These are phyloP conservation scores for Ameiurus melas DNA, from an alignment of 2,113 vertebrate species.

Conservation along the genomic window DNA sequence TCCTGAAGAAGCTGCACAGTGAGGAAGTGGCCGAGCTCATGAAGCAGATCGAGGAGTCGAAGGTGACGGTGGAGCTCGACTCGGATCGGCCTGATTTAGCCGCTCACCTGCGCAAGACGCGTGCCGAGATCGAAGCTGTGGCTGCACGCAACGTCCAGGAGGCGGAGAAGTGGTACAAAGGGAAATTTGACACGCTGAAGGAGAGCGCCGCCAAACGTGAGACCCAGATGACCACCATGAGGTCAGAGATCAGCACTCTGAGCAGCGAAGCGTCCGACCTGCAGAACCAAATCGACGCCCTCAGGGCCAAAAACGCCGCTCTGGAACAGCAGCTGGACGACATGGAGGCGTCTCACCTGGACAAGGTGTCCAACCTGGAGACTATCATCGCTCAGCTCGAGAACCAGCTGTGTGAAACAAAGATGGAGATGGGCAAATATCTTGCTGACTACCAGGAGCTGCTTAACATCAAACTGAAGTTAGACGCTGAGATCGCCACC, in stretches of 20 bases:
- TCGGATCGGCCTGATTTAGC: slow-evolving; percentile 67
- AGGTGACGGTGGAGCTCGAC: slow-evolving; percentile 67
- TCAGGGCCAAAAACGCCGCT: slow-evolving; percentile 67
- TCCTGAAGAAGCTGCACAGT: slow-evolving; percentile 73
- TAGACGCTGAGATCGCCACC: slow-evolving; percentile 78
- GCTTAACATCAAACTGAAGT: slow-evolving; percentile 78
- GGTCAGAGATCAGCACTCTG: slow-evolving; percentile 73
- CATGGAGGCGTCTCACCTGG: slow-evolving; percentile 73
- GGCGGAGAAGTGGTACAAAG: slow-evolving; percentile 80
- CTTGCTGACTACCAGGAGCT: slow-evolving; percentile 69
- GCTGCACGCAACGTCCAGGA: slow-evolving; percentile 76
- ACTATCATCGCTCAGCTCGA: slow-evolving; percentile 72
- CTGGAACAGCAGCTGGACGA: slow-evolving; percentile 77
- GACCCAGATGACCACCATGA: slow-evolving; percentile 72
- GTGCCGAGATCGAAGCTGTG: slow-evolving; percentile 71
- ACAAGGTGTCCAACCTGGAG: slow-evolving; percentile 65
- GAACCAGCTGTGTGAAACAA: slow-evolving; percentile 76
- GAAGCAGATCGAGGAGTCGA: slow-evolving; percentile 74
- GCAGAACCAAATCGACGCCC: slow-evolving; percentile 73
- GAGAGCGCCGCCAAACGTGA: slow-evolving; percentile 71
- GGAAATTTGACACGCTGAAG: slow-evolving; percentile 76
- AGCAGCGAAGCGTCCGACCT: slow-evolving; percentile 71
- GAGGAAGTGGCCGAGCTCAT: slow-evolving; percentile 72
- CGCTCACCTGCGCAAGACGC: slow-evolving; percentile 67
- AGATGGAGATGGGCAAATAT: slow-evolving; percentile 70